A percentile compares a stretch with the other conserved stretches of the same genome.
These are phyloP conservation scores for Shinisaurus crocodilurus DNA, from an alignment of 2,113 vertebrate species.

Conservation along the genomic window DNA sequence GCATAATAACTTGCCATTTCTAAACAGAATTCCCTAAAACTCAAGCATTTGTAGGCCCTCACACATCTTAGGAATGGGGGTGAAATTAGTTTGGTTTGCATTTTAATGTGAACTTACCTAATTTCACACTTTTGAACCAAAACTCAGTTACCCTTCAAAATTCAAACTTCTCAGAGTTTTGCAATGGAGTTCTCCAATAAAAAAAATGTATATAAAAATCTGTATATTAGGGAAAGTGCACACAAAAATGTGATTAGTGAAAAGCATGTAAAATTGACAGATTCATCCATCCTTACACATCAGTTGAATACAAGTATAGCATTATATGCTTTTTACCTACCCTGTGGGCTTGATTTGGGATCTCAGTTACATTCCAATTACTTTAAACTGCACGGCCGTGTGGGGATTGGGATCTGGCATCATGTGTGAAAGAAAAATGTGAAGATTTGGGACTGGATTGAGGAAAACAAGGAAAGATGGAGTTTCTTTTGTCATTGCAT, in stretches of 20 bases:
- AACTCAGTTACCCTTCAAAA: no score
- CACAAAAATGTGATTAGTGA: no score
- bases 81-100: no score
- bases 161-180: no score
- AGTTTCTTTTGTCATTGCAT: constrained; percentile 20
- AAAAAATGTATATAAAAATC: no score
- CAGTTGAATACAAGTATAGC: background rate
- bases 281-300: background rate
- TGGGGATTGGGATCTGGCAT: background rate
- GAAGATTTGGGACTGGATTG: constrained; percentile 4
- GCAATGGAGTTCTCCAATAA: no score
- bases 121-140: no score
- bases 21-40: background rate
- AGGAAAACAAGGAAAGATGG: constrained; percentile 25
- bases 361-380: background rate
- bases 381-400: background rate
- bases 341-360: background rate
- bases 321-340: background rate
- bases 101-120: no score
- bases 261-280: no score
- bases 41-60: background rate
- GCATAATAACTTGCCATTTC: background rate
- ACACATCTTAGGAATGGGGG: no score
- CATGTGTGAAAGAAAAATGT: constrained; percentile 3
- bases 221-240: no score